Base-by-base conservation (phyloP, 2,797 vertebrate genomes). In the Steatocranus sp. region DNA sequence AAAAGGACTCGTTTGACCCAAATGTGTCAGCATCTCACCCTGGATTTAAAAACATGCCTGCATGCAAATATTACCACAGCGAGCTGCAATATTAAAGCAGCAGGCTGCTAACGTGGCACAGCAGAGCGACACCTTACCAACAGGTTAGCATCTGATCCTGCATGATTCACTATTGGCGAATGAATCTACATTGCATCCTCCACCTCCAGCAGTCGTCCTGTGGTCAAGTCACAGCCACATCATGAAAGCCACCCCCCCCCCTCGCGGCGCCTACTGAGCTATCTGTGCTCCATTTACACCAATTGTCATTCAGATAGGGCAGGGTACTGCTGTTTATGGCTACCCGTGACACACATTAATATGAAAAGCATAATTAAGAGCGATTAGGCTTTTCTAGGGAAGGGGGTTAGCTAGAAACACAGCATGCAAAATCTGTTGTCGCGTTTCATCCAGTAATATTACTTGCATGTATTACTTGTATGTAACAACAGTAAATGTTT, bases 291-390 rank as follows among this genome's bases (percentile, higher is more conserved):
- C 89, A 94, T 94, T 95, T 94, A 91, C 93, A 93, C 87, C 70
- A 46, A 94, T 95, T 96, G 90, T 95, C 85, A 95, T 95, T 95
- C 86, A 93, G 93, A 95, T 94, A 83, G 92, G 87, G 51, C 75
- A 41, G 82, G 82, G 50, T 25, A 68, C 81, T 88, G 89, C 90
- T 94, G 92, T 94, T 90, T 83, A 87, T 90, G 63, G 73, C 46
- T 81, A 81, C 78, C 83, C 77, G 81, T 75, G 92, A 91, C 92
- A 87, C 86, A 48, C 88, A 92, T 94, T 92, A 76, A 93, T 91
- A 90, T 91, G 86, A 92, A 94, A 91, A 90, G 89, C 81, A 92
- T 91, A 90, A 95, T 94, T 94, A 95, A 85, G 86, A 87, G 83
- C 89, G 93, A 93, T 95, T 93, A 92, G 87, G 83, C 80, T 79